These are phyloP conservation scores for Geopemphigus sp. DNA, from an alignment of 1,140 invertebrate species.

Conservation along the genomic window DNA sequence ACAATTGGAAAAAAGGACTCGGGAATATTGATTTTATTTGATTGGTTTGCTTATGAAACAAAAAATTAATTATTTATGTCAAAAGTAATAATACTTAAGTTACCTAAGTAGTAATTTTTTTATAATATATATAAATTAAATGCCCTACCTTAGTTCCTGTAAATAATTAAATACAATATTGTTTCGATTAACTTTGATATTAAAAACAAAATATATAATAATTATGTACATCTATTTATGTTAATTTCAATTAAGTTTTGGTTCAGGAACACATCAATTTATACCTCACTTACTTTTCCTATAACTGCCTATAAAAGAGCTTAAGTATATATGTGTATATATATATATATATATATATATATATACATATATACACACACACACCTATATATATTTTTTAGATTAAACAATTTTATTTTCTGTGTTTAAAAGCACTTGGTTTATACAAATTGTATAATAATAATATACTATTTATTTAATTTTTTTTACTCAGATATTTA, in stretches of 20 bases:
- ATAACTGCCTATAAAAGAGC: constrained; percentile 31
- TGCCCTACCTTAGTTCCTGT: constrained; percentile 41
- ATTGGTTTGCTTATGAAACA: constrained; percentile 34
- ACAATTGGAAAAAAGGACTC: neutral
- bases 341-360: no score
- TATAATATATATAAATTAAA: constrained; percentile 39
- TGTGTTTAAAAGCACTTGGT: constrained; percentile 21
- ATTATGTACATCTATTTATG: constrained; percentile 8
- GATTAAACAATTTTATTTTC: constrained; percentile 14
- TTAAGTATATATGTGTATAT: constrained; percentile 7
- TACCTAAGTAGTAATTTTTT: constrained; percentile 43
- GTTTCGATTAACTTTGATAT: constrained; percentile 42
- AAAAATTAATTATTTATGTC: constrained; percentile 33
- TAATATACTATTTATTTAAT: constrained; percentile 36
- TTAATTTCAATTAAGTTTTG: constrained; percentile 38
- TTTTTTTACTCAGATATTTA: constrained; percentile 27
- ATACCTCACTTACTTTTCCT: constrained; percentile 47
- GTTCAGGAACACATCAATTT: constrained; percentile 32
- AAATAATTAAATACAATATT: constrained; percentile 31
- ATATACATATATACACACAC: neutral
- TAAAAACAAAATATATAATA: constrained; percentile 24
- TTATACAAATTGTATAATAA: constrained; percentile 8
- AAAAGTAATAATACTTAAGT: constrained; percentile 43
- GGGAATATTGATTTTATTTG: constrained; percentile 29
- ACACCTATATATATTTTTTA: neutral